Evolutionary conservation across 2,113 vertebrate species (phyloP), one percentile per base, ranked within the genome.

Genomic region (Gnathonemus longibarbis): DNA sequence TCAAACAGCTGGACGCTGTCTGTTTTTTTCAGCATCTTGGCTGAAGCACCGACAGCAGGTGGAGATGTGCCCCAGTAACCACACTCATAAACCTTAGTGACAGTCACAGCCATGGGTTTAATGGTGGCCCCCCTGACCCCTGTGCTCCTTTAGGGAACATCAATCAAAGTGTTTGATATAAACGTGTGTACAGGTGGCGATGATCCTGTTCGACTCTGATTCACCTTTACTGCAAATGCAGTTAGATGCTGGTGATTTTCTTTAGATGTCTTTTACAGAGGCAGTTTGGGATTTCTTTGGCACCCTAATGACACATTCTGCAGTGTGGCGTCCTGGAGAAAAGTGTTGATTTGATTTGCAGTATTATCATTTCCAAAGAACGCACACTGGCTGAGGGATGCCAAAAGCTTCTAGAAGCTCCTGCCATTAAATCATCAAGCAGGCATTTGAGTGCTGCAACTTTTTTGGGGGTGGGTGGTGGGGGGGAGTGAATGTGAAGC

Each of bases 11-110:
- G 35, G 74, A 80, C 35, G 35, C 15, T n/a, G 24, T 84, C 45
- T 84, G 9, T 19, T 48, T 21, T 21, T 84, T 46, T 48, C 42
- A 53, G 49, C 9, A 19, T 39, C 50, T 87, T 56, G 50, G 5
- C 49, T 52, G 50, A 56, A 27, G 50, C 48, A 27, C 45, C n/a
- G 10, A 46, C 45, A n/a, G 85, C 56, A 58, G 31, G 50, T 1
- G n/a, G 17, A 84, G 39, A 62, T 19, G 70, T 89, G 50, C 84
- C 19, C 52, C 52, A 46, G 42, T 84, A 7, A 49, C 80, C 87
- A 17, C 52, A 62, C 87, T 88, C 88, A 89, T 89, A 84, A 89
- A 89, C 21, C 58, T 11, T 56, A 5, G 45, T 46, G 48, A 42
- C 49, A 9, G 50, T 31, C 17, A n/a, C 49, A 24, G 88, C 27